Evolutionary conservation across 2,888 invertebrate species (phyloP).

Genomic region (Tipula unca): DNA sequence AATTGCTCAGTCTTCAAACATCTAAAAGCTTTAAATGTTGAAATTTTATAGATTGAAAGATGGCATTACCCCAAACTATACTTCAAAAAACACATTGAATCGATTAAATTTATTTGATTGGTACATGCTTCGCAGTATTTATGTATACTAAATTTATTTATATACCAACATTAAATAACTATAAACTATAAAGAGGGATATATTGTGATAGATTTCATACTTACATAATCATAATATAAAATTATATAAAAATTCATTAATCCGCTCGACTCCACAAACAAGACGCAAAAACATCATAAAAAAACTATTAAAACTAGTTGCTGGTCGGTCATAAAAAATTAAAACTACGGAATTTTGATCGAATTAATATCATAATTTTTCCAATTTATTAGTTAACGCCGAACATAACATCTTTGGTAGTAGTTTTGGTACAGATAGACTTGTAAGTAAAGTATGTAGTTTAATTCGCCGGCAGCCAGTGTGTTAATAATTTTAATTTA

Average conservation of each 20-base stretch:
- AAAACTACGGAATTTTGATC: not conserved
- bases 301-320: not conserved
- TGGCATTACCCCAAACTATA: too few species aligned
- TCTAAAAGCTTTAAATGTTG: too few species aligned
- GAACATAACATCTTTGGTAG: not conserved
- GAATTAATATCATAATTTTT: not conserved
- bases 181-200: not conserved
- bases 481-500: too few species aligned
- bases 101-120: not conserved
- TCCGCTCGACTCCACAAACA: not conserved
- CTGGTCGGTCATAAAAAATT: not conserved
- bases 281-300: not conserved
- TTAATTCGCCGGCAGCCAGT: too few species aligned
- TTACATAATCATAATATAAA: not conserved
- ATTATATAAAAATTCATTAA: not conserved
- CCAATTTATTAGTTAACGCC: not conserved
- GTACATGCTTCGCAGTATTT: not conserved
- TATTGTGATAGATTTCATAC: not conserved
- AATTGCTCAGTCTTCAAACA: too few species aligned
- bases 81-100: not conserved
- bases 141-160: not conserved
- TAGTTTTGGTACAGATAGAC: not conserved
- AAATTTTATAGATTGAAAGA: too few species aligned
- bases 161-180: not conserved
- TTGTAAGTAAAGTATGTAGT: too few species aligned